phyloP scores from a whole-genome alignment of 1,140 invertebrate species.

The Zaprionus tsacasi region DNA sequence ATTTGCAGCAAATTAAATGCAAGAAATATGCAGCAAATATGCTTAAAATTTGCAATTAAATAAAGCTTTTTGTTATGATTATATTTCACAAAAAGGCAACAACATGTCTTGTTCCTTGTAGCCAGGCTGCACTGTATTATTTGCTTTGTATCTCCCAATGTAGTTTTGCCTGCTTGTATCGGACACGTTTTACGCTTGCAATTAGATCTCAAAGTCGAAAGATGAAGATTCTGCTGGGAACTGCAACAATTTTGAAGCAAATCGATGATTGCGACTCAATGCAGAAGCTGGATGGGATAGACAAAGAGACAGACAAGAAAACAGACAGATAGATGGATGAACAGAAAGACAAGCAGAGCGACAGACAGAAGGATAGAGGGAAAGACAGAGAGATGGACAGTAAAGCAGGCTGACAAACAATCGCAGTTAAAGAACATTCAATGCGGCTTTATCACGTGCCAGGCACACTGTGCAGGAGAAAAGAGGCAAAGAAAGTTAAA shows the following conservation, averaged over 20 bases:
- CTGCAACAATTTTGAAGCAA: background rate
- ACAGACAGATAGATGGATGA: background rate
- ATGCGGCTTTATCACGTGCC: conserved; percentile 12
- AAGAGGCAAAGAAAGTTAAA: background rate
- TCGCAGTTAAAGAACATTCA: background rate
- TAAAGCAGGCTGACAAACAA: background rate
- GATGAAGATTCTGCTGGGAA: background rate
- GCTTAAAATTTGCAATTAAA: no score
- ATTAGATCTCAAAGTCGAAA: background rate
- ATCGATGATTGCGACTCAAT: background rate
- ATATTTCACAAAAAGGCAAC: background rate
- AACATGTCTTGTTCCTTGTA: background rate
- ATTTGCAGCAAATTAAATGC: background rate
- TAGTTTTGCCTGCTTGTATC: background rate
- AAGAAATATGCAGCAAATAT: no score
- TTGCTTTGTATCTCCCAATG: background rate
- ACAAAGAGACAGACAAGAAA: background rate
- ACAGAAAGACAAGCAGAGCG: background rate
- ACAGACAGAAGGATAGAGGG: no score
- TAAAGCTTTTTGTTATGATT: no score
- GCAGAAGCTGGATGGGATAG: background rate
- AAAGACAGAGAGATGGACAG: background rate
- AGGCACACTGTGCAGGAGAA: background rate
- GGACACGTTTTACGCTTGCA: background rate
- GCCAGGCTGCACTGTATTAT: background rate